Evolutionary conservation across 2,888 invertebrate genomes (phyloP), one percentile per base, ranked within the genome.

Genomic region (Tryphoninae sp.): DNA sequence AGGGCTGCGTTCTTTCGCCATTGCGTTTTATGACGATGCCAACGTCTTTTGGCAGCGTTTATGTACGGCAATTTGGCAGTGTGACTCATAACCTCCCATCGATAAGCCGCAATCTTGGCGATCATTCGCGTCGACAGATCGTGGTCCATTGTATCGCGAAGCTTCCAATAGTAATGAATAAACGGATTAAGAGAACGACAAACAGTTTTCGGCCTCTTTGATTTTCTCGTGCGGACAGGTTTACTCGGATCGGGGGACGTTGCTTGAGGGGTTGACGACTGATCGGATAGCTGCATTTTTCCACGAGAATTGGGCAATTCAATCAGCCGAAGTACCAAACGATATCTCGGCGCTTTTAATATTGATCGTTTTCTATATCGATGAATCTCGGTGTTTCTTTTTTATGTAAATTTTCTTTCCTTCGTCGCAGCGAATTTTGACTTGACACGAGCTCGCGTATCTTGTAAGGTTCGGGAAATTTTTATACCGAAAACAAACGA

Each of bases 171-270:
- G 33, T 83, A 88, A 16, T 84, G 84, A 80, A 87, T 86, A 77
- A 88, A 87, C 11, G 86, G 87, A 78, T 86, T 87, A 78, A 87
- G 85, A 64, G 87, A 88, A 13, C 85, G 84, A 49, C 85, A 86
- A 45, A 68, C 16, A 40, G 42, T 59, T 76, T 74, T 78, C 11
- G 75, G 72, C 53, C 64, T 83, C 16, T 61, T 83, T n/a, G 62
- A 68, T 49, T 9, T 76, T 76, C 58, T 40, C 49, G 19, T 58
- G 16, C 71, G 81, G 11, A 9, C 53, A 19, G 65, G 42, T 61
- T 69, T 77, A 8, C 68, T 76, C 11, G 62, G 49, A 0, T 79
- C 45, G 33, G 23, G 49, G 42, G 55, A 55, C 11, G 55, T 16
- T 16, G 22, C 23, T 40, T 16, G 42, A 16, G 4, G 33, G 13